phyloP scores from a whole-genome alignment of 2,888 invertebrate genomes.

The Eupithecia subfuscata region DNA sequence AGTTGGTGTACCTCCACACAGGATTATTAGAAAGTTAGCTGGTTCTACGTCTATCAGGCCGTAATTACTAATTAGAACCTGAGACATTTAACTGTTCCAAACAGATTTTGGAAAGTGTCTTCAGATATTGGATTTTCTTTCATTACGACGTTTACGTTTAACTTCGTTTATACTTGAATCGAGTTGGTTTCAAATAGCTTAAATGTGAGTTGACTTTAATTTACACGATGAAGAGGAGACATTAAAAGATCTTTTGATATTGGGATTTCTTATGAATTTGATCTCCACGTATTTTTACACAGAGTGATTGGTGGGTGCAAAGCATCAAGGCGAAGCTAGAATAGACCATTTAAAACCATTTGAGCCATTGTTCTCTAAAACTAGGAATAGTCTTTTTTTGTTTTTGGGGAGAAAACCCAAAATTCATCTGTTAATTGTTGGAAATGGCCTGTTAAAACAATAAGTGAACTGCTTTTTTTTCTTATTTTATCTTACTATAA shows the following conservation, averaged over 20 bases:
- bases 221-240: background rate
- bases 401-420: no score
- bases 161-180: background rate
- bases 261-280: background rate
- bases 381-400: no score
- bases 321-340: no score
- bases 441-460: no score
- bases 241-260: background rate
- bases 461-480: no score
- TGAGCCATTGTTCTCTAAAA: no score
- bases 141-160: background rate
- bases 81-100: conserved; percentile 16
- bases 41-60: conserved; percentile 20
- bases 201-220: background rate
- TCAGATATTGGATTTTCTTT: conserved; percentile 5
- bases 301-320: background rate
- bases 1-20: no score
- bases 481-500: no score
- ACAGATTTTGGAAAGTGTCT: background rate
- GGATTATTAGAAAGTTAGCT: background rate
- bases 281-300: background rate
- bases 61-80: conserved; percentile 32
- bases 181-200: conserved; percentile 2
- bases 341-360: no score
- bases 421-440: no score